A percentile compares a stretch with the other conserved stretches of the same genome.
Conservation (phyloP, 2,113 vertebrate genomes). For the Scomber japonicus region DNA sequence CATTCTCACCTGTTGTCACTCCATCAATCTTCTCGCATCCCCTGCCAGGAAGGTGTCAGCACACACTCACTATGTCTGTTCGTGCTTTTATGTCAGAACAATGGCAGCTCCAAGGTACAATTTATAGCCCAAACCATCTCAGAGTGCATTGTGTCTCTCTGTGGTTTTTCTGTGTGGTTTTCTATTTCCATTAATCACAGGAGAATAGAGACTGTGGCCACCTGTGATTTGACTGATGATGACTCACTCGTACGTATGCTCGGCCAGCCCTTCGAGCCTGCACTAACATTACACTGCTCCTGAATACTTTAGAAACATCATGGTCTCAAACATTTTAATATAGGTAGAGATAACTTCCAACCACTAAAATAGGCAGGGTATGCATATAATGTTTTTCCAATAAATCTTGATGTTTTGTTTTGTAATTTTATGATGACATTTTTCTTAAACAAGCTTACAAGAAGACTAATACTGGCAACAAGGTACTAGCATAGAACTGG, state of each 20-base stretch:
- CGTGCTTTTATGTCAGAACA: conserved; percentile 44
- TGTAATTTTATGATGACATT: neutral
- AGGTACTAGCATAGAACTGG: no score
- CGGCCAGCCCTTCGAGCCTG: neutral
- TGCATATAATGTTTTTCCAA: no score
- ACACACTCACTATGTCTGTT: conserved; percentile 10
- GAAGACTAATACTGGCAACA: no score
- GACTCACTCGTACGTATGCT: conserved; percentile 10
- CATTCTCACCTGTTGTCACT: conserved; percentile 81
- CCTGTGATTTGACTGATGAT: conserved; percentile 6
- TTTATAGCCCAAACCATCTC: conserved; percentile 55
- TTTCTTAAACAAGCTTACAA: neutral
- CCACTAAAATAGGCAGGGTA: no score
- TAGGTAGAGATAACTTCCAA: neutral
- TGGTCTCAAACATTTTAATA: neutral
- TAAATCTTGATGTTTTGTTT: no score
- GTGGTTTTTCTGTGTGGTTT: conserved; percentile 37
- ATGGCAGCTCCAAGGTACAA: conserved; percentile 57
- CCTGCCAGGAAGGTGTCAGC: conserved; percentile 68
- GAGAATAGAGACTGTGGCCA: neutral
- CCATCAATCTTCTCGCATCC: conserved; percentile 41
- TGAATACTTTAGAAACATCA: neutral
- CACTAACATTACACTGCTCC: neutral
- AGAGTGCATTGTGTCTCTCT: conserved; percentile 9
- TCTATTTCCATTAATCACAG: conserved; percentile 54